Evolutionary conservation across 2,888 invertebrate species (phyloP), one percentile per base, ranked within the genome.

Genomic region (Gymnocheta viridis): DNA sequence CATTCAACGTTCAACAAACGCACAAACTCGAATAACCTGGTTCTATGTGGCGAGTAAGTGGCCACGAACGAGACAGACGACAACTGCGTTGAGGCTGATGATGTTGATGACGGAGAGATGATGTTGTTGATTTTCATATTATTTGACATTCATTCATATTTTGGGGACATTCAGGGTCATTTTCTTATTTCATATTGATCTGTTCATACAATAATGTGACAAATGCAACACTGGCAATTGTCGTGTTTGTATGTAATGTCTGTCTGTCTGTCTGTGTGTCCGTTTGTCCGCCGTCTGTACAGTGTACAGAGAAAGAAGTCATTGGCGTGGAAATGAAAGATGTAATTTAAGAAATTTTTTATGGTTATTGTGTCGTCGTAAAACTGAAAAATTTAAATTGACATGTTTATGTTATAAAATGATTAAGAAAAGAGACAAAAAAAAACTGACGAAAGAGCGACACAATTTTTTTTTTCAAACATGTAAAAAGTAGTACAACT

Each of bases 101-200:
- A 10, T 62, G 60, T 4, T 62, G 56, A 14, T 58, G 60, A 66
- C 72, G 69, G 44, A 38, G 66, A 41, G 19, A 24, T 19, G 67
- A 79, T 79, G 85, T 56, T 64, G 85, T 74, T 84, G 82, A 83
- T 86, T 64, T 69, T 78, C 66, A 86, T 83, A 60, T 74, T 69
- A 70, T 73, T 78, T 85, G 82, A 74, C 81, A 74, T 85, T 83
- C 74, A 80, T 85, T 88, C 69, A 74, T 62, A 62, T 74, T 80
- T 76, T 44, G 66, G 81, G 86, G 66, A 85, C 88, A 87, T 86
- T 88, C 87, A 88, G 89, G 89, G 89, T 89, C 88, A 89, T 82
- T 86, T 87, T 86, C 86, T 79, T 88, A 89, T 89, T 89, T 88
- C 87, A 85, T 88, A 89, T 89, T 86, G 89, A 89, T 88, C 86